These are phyloP conservation scores for Drosophila mimetica DNA, from an alignment of 2,888 invertebrate genomes.

Conservation along the genomic window DNA sequence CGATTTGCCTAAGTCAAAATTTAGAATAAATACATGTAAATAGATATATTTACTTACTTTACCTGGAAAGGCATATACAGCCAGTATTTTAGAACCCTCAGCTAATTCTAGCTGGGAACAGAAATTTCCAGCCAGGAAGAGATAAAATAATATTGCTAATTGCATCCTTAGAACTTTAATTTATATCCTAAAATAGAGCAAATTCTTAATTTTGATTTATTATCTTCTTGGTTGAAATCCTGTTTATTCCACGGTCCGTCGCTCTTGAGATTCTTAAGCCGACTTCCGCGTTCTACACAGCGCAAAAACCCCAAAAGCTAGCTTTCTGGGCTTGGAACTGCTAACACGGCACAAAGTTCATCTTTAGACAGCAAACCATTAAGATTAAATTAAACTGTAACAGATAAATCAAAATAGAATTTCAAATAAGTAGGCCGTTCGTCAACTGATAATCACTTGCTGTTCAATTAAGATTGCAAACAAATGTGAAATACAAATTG, in stretches of 20 bases:
- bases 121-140: slow-evolving; percentile 39
- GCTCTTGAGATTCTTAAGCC: not conserved
- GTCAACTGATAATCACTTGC: not conserved
- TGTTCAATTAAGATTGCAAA: not conserved
- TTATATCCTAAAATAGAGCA: not conserved
- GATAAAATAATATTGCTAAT: slow-evolving; percentile 16
- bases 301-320: not conserved
- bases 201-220: not conserved
- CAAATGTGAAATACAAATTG: slow-evolving; percentile 9
- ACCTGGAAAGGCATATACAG: slow-evolving; percentile 84
- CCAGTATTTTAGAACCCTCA: slow-evolving; percentile 83
- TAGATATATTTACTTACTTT: not conserved
- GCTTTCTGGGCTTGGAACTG: not conserved
- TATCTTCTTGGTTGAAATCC: no score
- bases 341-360: not conserved
- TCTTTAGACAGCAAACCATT: not conserved
- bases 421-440: not conserved
- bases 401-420: not conserved
- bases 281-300: not conserved
- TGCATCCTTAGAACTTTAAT: slow-evolving; percentile 27
- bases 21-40: not conserved
- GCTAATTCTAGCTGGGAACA: slow-evolving; percentile 9
- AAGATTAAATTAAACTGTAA: not conserved
- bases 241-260: not conserved
- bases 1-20: slow-evolving; percentile 79